A percentile compares a stretch with the other conserved stretches of the same genome.
Conservation (phyloP, 2,797 vertebrate species). For the Pseudotriccus pelzelni region DNA sequence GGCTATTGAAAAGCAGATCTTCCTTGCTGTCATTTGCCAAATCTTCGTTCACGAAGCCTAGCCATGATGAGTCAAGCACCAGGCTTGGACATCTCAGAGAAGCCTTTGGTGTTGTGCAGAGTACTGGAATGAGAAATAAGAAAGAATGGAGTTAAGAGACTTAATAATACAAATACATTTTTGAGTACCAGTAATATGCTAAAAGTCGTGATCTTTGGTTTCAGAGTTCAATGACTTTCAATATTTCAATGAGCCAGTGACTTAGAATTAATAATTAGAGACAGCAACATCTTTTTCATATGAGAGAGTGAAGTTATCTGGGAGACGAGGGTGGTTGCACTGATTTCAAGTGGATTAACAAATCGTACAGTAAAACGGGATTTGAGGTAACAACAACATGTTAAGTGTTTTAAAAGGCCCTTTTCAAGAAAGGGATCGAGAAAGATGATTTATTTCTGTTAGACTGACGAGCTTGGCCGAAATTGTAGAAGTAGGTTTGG, state of each 20-base stretch:
- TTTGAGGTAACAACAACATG: not conserved
- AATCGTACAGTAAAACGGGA: not conserved
- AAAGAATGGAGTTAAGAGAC: not conserved
- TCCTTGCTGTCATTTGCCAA: not conserved
- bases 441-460: not conserved
- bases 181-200: not conserved
- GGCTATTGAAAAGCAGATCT: not conserved
- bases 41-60: too few species aligned
- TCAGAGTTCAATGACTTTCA: not conserved
- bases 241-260: fast-evolving
- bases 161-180: not conserved
- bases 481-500: not conserved
- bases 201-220: not conserved
- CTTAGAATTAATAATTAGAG: not conserved
- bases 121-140: not conserved
- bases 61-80: not conserved
- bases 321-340: not conserved
- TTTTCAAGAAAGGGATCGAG: not conserved
- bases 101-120: not conserved
- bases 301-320: not conserved
- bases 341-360: not conserved
- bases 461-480: not conserved
- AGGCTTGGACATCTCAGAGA: not conserved
- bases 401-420: not conserved
- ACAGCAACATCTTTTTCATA: not conserved